Evolutionary conservation across 2,113 vertebrate species (phyloP).

Genomic region (Arvicanthis niloticus): DNA sequence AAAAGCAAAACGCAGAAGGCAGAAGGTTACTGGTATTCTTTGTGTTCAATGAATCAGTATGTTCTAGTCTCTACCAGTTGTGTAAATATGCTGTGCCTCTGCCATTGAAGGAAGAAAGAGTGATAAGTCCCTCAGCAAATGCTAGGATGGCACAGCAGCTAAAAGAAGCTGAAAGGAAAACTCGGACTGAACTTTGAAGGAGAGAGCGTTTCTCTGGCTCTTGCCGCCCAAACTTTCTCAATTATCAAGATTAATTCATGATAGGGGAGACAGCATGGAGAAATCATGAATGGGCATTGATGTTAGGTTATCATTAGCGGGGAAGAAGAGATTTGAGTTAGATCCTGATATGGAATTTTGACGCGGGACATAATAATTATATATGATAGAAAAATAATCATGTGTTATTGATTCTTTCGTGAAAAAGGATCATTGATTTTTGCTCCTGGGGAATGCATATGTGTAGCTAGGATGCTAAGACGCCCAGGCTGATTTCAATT

Average conservation of each 20-base stretch:
- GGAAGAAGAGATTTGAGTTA: background rate
- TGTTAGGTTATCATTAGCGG: background rate
- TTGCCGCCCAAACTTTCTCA: background rate
- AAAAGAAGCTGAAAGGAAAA: background rate
- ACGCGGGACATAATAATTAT: background rate
- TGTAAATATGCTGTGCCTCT: background rate
- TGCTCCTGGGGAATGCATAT: background rate
- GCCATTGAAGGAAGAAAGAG: background rate
- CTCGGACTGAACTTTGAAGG: background rate
- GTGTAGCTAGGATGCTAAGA: background rate
- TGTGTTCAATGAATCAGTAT: background rate
- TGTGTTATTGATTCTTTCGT: background rate
- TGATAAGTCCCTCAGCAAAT: background rate
- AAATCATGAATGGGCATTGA: background rate
- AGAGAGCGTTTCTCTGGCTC: background rate
- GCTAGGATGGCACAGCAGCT: background rate
- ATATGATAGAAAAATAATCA: background rate
- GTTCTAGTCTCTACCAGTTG: background rate
- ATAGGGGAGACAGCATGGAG: background rate
- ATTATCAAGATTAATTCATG: constrained; percentile 33
- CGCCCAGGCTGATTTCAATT: background rate
- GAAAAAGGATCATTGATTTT: too few relatives aligned
- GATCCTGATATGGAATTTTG: background rate
- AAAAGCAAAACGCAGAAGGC: constrained; percentile 1
- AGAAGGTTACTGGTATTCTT: too few relatives aligned